phyloP scores from a whole-genome alignment of 2,888 invertebrate species.

The Aphidoletes aphidimyza region DNA sequence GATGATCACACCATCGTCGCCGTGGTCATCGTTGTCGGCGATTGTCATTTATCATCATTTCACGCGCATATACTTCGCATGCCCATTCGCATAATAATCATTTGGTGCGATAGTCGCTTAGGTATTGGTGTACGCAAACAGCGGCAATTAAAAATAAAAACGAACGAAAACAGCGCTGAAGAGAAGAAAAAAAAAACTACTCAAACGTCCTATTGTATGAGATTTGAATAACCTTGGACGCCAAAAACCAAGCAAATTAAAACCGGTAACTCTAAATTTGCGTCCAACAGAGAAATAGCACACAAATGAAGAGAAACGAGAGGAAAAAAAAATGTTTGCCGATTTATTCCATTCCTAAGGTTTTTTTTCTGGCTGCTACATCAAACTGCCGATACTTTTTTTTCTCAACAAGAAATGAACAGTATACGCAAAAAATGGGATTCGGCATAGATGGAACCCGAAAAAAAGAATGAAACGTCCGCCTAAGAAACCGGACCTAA shows the following conservation, averaged over 20 bases:
- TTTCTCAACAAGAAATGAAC: not conserved
- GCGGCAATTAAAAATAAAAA: conserved; percentile 26
- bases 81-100: conserved; percentile 33
- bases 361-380: not conserved
- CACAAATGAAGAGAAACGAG: no score
- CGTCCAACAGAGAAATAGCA: not conserved
- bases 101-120: no score
- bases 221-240: conserved; percentile 51
- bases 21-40: not conserved
- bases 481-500: conserved; percentile 48
- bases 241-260: conserved; percentile 52
- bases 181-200: conserved; percentile 5
- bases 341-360: conserved; percentile 15
- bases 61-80: conserved; percentile 35
- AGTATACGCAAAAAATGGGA: not conserved
- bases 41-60: conserved; percentile 34
- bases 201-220: conserved; percentile 22
- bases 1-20: not conserved
- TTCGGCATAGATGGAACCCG: not conserved
- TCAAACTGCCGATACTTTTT: not conserved
- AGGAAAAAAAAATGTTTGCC: conserved; percentile 38
- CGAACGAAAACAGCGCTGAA: not conserved
- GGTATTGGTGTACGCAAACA: conserved; percentile 43
- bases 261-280: conserved; percentile 21
- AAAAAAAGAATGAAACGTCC: not conserved